Evolutionary conservation across 2,797 vertebrate genomes (phyloP).

Genomic region (Sarcoramphus papa): DNA sequence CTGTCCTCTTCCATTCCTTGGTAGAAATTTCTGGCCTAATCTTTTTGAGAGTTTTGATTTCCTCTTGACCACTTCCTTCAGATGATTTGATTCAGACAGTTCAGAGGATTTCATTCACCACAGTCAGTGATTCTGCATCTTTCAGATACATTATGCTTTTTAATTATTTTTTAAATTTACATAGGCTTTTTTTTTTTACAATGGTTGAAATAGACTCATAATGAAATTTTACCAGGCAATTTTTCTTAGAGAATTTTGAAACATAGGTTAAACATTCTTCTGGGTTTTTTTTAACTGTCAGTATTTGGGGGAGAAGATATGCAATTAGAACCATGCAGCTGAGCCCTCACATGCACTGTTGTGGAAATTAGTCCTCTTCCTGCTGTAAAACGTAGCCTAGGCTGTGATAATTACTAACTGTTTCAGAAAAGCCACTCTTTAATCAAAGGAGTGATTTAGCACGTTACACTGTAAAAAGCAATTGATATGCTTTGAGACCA

Average conservation of each 20-base stretch:
- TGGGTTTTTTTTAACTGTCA: neutral
- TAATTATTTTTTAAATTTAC: neutral
- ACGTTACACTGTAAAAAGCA: neutral
- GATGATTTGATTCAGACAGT: neutral
- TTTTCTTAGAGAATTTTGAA: neutral
- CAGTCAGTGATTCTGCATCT: neutral
- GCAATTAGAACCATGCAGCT: neutral
- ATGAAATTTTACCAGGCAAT: neutral
- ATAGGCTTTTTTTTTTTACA: neutral
- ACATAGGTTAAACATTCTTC: neutral
- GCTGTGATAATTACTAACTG: neutral
- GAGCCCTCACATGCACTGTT: neutral
- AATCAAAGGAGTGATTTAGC: neutral
- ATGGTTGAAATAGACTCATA: neutral
- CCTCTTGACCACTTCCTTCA: neutral
- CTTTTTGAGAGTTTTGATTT: neutral
- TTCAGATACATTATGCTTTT: neutral
- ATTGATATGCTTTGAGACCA: conserved; percentile 8
- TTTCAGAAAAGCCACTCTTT: neutral
- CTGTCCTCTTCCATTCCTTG: neutral
- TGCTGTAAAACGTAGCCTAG: neutral
- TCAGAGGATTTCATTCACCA: neutral
- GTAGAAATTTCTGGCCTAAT: neutral
- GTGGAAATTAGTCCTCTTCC: neutral
- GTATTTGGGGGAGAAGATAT: neutral